These are phyloP conservation scores for Amphipoea lucens DNA, from an alignment of 2,888 invertebrate genomes.

Conservation along the genomic window DNA sequence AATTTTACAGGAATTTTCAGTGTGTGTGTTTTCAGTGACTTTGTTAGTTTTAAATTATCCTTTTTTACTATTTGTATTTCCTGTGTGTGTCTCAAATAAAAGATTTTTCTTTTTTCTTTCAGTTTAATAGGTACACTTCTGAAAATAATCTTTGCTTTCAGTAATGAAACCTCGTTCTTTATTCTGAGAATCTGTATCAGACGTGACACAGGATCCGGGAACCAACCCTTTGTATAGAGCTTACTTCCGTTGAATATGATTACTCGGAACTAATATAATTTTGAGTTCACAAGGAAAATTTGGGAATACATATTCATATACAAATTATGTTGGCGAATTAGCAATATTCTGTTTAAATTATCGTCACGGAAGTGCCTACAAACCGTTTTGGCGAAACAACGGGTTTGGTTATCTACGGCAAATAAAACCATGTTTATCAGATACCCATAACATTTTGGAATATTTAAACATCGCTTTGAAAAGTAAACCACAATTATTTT, in stretches of 20 bases:
- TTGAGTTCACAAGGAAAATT: background rate
- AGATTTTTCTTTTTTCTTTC: background rate
- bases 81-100: background rate
- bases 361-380: background rate
- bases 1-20: too few species aligned
- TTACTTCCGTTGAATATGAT: background rate
- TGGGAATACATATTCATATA: background rate
- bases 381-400: constrained; percentile 5
- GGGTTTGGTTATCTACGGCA: constrained; percentile 19
- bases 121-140: background rate
- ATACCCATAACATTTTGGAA: background rate
- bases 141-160: constrained; percentile 4
- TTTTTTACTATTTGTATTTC: too few species aligned
- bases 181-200: constrained; percentile 2
- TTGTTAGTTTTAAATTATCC: background rate
- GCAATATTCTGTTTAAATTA: background rate
- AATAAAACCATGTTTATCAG: constrained; percentile 7
- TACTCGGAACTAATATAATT: background rate
- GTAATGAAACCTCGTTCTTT: background rate
- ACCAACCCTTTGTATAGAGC: constrained; percentile 17
- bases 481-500: background rate
- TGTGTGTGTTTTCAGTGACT: too few species aligned
- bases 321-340: background rate
- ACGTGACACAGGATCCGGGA: background rate
- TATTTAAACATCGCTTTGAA: background rate